Evolutionary conservation across 2,113 vertebrate genomes (phyloP), one percentile per base, ranked within the genome.

Genomic region (Crotalus tigris): DNA sequence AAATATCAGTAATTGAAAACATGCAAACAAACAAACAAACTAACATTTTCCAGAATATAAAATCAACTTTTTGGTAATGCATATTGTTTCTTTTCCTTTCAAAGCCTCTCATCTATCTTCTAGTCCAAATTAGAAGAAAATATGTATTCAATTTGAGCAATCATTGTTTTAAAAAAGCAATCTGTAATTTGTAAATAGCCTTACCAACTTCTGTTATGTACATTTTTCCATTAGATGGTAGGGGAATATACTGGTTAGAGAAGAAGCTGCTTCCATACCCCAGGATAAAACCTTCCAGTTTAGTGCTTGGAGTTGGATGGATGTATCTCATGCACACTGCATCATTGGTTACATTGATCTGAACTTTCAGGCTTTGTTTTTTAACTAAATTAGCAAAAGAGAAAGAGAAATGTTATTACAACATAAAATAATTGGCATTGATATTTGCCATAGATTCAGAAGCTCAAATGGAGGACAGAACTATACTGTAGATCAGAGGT

Each of bases 261-360:
- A 99, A 98, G 94, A 98, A 97, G 92, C 95, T 99, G 97, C 98
- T 98, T 91, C 99, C 99, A 3, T 99, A 99, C 55, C 99, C 99
- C 96, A 99, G 95, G 95, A 99, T 98, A 97, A 99, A 99, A 33
- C 99, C 99, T 97, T 99, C 98, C 2, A 99, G 97, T 94, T 98
- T 99, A 90, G 97, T 98, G 91, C 98, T 98, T 49, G 98, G 96
- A 69, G 96, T 98, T 64, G 98, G 98, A 75, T 97, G 98, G 92
- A 99, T 94, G 93, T 99, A 99, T 95, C 98, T 99, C 98, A 99
- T 97, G 91, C 98, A 96, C 46, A 99, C 97, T 0, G 98, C 99
- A 97, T 99, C 98, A 87, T 98, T 98, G 29, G 98, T 99, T 44
- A 98, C 98, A 39, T 98, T 99, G 96, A 99, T 99, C 69, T 98